Conservation (phyloP, 92 coral and sea anemone genomes). For the Siderastrea siderea region DNA sequence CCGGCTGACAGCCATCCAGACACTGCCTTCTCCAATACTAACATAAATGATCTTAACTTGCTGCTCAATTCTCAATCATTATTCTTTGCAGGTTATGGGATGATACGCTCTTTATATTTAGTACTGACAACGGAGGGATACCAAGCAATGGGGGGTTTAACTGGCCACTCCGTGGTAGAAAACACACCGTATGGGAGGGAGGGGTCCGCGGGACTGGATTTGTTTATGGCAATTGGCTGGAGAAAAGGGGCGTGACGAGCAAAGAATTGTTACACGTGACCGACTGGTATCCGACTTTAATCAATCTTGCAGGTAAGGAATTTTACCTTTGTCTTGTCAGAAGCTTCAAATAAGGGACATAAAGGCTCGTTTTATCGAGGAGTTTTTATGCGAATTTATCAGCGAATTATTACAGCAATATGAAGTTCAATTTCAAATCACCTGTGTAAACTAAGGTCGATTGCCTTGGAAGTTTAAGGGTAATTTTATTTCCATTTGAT, state of each 20-base stretch:
- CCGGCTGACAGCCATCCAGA: too few species aligned
- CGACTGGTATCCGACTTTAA: conserved; percentile 63
- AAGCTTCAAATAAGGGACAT: too few species aligned
- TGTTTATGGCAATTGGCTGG: conserved; percentile 67
- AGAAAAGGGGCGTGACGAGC: conserved; percentile 39
- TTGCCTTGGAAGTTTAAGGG: too few species aligned
- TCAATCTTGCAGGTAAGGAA: conserved; percentile 38
- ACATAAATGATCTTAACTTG: too few species aligned
- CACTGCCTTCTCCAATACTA: too few species aligned
- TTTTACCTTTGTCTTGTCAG: not conserved
- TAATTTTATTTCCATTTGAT: too few species aligned
- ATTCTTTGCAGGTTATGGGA: conserved; percentile 68
- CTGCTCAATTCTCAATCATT: not conserved
- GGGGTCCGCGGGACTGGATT: conserved; percentile 76
- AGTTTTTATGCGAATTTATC: too few species aligned
- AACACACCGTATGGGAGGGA: conserved; percentile 81
- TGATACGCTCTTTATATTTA: conserved; percentile 68
- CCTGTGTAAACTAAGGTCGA: too few species aligned
- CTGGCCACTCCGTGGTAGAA: conserved; percentile 84
- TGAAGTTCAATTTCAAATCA: too few species aligned
- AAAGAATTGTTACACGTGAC: conserved; percentile 61
- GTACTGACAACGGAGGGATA: conserved; percentile 76
- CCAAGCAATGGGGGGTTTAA: conserved; percentile 74
- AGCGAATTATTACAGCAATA: too few species aligned
- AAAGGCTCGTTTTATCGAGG: too few species aligned